Conservation (phyloP, 2,797 vertebrate genomes). For the Schizopygopsis malacanthus region DNA sequence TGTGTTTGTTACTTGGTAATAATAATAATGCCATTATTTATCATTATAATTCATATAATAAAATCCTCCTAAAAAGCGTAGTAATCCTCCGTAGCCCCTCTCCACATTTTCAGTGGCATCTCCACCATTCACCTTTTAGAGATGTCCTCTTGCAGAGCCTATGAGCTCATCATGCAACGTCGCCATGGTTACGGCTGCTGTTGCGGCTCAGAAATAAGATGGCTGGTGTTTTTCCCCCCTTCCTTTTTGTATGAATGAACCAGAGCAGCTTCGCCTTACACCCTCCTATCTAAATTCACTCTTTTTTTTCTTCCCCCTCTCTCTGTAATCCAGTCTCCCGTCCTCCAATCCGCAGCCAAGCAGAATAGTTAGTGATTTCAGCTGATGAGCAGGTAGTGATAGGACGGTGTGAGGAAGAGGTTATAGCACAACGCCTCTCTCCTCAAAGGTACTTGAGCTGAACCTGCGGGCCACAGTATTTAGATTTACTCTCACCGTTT, state of each 20-base stretch:
- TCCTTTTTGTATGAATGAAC: constrained; percentile 75
- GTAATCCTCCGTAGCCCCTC: neutral
- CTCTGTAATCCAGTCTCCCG: constrained; percentile 9
- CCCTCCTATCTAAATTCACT: constrained; percentile 15
- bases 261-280: constrained; percentile 64
- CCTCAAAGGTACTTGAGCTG: constrained; percentile 2
- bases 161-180: constrained; percentile 83
- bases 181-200: constrained; percentile 82
- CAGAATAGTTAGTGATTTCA: constrained; percentile 26
- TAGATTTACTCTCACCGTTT: neutral
- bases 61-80: neutral
- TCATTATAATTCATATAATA: neutral
- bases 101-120: constrained; percentile 55
- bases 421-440: neutral
- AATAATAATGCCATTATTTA: neutral
- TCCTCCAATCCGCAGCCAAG: constrained; percentile 26
- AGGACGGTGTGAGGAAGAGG: constrained; percentile 20
- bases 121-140: constrained; percentile 36
- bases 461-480: neutral
- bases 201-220: constrained; percentile 82
- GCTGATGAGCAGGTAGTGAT: constrained; percentile 7
- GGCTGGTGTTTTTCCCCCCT: constrained; percentile 67
- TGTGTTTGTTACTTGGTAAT: neutral
- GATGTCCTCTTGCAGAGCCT: constrained; percentile 69
- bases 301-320: constrained; percentile 6